A percentile compares a stretch with the other conserved stretches of the same genome.
Evolutionary conservation across 2,113 vertebrate genomes (phyloP).

Genomic region (Myanophis thanlyinensis): DNA sequence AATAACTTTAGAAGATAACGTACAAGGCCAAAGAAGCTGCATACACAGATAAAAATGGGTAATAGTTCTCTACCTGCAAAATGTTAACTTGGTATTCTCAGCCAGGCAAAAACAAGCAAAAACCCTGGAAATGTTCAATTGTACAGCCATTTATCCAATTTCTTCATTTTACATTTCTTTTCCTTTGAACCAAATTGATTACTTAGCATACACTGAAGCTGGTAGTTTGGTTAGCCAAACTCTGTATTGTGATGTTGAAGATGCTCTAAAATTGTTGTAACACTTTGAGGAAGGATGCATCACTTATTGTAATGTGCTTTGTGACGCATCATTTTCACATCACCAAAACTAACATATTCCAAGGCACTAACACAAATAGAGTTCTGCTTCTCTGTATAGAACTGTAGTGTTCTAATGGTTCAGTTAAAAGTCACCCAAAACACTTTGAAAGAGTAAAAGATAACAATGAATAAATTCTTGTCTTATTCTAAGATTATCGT

Average conservation of each 20-base stretch:
- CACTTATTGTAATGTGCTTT: neutral
- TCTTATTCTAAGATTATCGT: neutral
- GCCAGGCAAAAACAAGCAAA: neutral
- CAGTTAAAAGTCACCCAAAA: neutral
- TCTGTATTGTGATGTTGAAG: neutral
- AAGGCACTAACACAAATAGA: neutral
- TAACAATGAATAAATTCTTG: neutral
- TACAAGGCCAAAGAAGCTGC: neutral
- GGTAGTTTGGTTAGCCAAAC: neutral
- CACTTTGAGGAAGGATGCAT: neutral
- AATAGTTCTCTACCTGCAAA: neutral
- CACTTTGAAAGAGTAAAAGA: neutral
- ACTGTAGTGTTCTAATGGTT: neutral
- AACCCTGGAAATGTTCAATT: neutral
- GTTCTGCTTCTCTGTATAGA: neutral
- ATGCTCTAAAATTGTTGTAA: neutral
- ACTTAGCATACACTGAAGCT: neutral
- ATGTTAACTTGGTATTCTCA: conserved; percentile 7
- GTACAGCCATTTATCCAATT: neutral
- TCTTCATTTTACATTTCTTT: neutral
- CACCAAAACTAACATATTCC: neutral
- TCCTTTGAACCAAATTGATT: neutral
- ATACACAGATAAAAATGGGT: neutral
- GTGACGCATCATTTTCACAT: neutral
- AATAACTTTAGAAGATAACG: neutral